These are phyloP conservation scores for Gastrophryne carolinensis DNA, from an alignment of 2,797 vertebrate species.

Conservation along the genomic window DNA sequence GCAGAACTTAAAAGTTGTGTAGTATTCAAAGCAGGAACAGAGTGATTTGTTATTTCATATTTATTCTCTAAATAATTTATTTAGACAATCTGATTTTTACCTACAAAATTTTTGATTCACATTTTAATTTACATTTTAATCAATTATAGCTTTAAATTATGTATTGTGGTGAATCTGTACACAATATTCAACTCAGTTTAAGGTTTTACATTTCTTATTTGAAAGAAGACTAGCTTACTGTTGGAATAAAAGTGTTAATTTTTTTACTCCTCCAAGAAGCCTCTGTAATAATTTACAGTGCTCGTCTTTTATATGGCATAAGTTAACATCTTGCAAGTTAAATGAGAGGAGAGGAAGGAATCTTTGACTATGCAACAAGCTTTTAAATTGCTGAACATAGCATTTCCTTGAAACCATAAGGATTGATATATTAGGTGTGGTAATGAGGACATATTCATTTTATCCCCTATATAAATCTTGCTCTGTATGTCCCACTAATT, in stretches of 20 bases:
- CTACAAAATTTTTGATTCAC: too few species aligned
- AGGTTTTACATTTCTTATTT: neutral
- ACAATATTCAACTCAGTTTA: neutral
- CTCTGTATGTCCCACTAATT: conserved; percentile 15
- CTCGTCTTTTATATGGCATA: neutral
- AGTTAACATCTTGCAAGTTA: conserved; percentile 23
- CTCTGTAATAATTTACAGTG: neutral
- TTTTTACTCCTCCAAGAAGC: neutral
- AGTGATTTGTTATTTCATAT: too few species aligned
- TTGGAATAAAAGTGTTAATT: neutral
- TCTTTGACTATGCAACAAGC: conserved; percentile 22
- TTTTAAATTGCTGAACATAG: conserved; percentile 33
- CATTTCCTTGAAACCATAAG: conserved; percentile 11
- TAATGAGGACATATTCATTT: conserved; percentile 28
- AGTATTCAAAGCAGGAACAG: too few species aligned
- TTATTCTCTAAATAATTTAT: too few species aligned
- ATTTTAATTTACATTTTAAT: neutral
- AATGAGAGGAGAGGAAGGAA: conserved; percentile 6
- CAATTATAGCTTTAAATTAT: too few species aligned
- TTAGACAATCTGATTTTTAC: too few species aligned
- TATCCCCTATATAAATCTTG: conserved; percentile 15
- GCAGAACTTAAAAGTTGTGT: too few species aligned
- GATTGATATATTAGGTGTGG: conserved; percentile 20
- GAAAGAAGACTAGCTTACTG: neutral
- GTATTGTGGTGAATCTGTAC: neutral